A percentile compares a stretch with the other conserved stretches of the same genome.
Evolutionary conservation across 2,888 invertebrate species (phyloP).

Genomic region (Lamproptera curius): DNA sequence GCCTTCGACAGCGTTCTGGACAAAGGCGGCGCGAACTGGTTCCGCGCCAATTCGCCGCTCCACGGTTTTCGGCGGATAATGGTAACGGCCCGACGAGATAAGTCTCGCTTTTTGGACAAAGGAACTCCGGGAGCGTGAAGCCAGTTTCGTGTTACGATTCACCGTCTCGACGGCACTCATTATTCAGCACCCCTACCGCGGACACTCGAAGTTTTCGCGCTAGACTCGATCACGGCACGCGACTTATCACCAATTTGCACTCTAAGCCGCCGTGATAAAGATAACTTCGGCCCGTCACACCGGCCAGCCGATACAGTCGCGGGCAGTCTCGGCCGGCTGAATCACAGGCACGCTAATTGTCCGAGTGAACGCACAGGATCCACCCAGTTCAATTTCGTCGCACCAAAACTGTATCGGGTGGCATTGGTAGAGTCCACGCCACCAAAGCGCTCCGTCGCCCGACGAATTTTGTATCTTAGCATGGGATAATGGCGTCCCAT

Average conservation of each 20-base stretch:
- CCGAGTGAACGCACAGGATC: slow-evolving; percentile 55
- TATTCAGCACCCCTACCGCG: neutral
- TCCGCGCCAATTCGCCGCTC: no score
- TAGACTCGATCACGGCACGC: slow-evolving; percentile 14
- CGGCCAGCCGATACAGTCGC: slow-evolving; percentile 53
- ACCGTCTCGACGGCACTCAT: neutral
- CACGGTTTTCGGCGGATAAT: no score
- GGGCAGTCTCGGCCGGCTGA: slow-evolving; percentile 66
- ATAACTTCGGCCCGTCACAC: slow-evolving; percentile 39
- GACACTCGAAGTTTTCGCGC: slow-evolving; percentile 9
- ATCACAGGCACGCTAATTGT: slow-evolving; percentile 71
- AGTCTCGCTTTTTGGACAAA: slow-evolving; percentile 65
- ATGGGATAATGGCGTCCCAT: neutral
- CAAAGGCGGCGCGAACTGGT: slow-evolving; percentile 72
- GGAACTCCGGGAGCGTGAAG: slow-evolving; percentile 68
- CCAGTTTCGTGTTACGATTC: slow-evolving; percentile 45
- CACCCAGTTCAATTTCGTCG: slow-evolving; percentile 62
- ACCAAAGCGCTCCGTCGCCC: neutral
- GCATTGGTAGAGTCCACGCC: slow-evolving; percentile 23
- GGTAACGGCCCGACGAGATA: no score
- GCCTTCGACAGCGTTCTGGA: slow-evolving; percentile 62
- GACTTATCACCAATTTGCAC: slow-evolving; percentile 28
- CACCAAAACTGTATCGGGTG: slow-evolving; percentile 50
- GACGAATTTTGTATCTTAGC: neutral
- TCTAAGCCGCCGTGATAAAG: slow-evolving; percentile 40